Base-by-base conservation (phyloP, 2,888 invertebrate genomes). In the Amphipyra berbera region DNA sequence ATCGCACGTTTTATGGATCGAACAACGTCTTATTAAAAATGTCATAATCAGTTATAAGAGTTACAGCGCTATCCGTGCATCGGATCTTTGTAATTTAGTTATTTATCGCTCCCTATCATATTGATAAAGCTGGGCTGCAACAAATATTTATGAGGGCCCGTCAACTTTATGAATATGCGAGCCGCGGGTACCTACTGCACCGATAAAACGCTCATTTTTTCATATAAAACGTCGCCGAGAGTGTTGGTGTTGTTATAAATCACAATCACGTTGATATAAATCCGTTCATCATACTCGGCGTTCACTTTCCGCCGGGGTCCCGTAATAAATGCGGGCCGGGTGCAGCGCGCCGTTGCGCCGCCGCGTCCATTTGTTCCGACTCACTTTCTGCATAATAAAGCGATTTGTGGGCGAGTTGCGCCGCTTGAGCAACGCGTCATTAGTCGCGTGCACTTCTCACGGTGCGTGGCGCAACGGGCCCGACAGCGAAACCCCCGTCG, bases 151-250 rank as follows among this genome's bases (percentile, higher is more conserved):
- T 83, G 85, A 75, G 70, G 73, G 73, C 67, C 81, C 76, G 84
- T 88, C 89, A 84, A 73, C 79, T 86, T 88, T 83, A 93, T 92
- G 91, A 91, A 90, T 92, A 89, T 89, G 94, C 92, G 92, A 90
- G 87, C 83, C 70, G 72, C 80, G 66, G 72, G 71, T 74, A 78
- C n/a, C n/a, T n/a, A n/a, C 58, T 72, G 72, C 58, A 63, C 69
- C 83, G 84, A 92, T 92, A 88, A 90, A 91, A 92, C 77, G 71
- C 72, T 82, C 82, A 92, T 94, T 92, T 90, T 91, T 82, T 72
- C 74, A 81, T 73, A 82, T 82, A 72, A 80, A 63, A 54, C 46
- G 58, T 68, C 64, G 54, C 58, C 45, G 64, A 61, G 65, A 70
- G 61, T 69, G 49, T 47, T 63, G 57, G 48, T 68, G 70, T 73